Evolutionary conservation across 2,113 vertebrate species (phyloP).

Genomic region (Elachura formosa): DNA sequence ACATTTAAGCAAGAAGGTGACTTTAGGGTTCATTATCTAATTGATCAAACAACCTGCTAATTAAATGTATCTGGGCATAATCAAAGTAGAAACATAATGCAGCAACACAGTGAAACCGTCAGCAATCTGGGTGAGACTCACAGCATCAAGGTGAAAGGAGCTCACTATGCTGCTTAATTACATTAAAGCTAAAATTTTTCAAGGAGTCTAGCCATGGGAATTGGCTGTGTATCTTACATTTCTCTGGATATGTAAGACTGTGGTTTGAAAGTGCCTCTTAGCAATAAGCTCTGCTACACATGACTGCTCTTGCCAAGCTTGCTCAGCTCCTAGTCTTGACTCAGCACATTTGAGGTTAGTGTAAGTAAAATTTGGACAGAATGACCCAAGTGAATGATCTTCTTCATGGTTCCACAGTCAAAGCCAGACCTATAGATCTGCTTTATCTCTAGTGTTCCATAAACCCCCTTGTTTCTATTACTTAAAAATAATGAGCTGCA

Average conservation of each 20-base stretch:
- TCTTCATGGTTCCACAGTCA: not conserved
- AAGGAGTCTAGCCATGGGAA: not conserved
- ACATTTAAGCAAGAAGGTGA: conserved; percentile 66
- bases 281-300: not conserved
- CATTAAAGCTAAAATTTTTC: not conserved
- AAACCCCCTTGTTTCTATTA: not conserved
- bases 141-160: not conserved
- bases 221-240: accelerated
- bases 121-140: not conserved
- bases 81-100: conserved; percentile 54
- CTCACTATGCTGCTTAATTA: conserved; percentile 8
- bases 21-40: conserved; percentile 69
- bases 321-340: not conserved
- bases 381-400: not conserved
- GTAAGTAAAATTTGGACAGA: not conserved
- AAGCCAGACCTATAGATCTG: not conserved
- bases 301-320: not conserved
- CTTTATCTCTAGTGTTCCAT: not conserved
- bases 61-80: conserved; percentile 72
- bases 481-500: not conserved
- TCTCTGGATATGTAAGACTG: not conserved
- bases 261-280: not conserved
- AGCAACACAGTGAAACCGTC: conserved; percentile 42
- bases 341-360: not conserved
- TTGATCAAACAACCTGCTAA: conserved; percentile 69